Base-by-base conservation (phyloP, 2,113 vertebrate species). In the Raja brachyura region DNA sequence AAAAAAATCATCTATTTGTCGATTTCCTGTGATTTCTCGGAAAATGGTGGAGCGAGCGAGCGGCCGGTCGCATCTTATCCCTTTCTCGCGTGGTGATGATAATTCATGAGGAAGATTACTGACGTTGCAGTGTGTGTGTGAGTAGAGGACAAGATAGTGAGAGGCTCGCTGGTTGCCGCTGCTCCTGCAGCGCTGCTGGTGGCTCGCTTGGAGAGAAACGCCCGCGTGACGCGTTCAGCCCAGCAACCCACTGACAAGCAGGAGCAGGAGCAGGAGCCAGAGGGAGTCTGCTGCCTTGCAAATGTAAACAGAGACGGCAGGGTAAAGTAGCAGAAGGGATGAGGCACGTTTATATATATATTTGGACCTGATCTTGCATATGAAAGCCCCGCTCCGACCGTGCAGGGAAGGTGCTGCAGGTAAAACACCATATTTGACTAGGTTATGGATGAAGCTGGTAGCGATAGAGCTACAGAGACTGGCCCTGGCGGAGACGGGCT, bases 171-270 rank as follows among this genome's bases (percentile, higher is more conserved):
- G 33, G 66, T 33, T 90, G 83, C 83, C 66, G 83, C 59, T 86
- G 85, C 59, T 85, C 59, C 83, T 63, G 83, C 83, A 63, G 83
- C 59, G 59, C n/a, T 6, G 83, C 28, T 63, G 59, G 59, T 63
- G 59, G 59, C 63, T 63, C 59, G 59, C 83, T 88, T 88, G 28
- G 66, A 92, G 66, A 92, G 63, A 39, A 92, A 92, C 88, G 66
- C 88, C 88, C 88, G 66, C 39, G 88, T 92, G 88, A 92, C 88
- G 88, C 66, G 88, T 31, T 92, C 88, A 39, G 33, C 66, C 48
- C 66, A 73, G 61, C 88, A 68, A 92, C 20, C 88, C 63, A 20
- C 33, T 73, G 63, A 70, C 13, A 88, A 63, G 14, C 59, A 48
- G 39, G 39, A 48, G n/a, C n/a, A n/a, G 4, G 83, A 86, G 83